A percentile compares a stretch with the other conserved stretches of the same genome.
Evolutionary conservation across 2,888 invertebrate genomes (phyloP).

Genomic region (Cerastis leucographa): DNA sequence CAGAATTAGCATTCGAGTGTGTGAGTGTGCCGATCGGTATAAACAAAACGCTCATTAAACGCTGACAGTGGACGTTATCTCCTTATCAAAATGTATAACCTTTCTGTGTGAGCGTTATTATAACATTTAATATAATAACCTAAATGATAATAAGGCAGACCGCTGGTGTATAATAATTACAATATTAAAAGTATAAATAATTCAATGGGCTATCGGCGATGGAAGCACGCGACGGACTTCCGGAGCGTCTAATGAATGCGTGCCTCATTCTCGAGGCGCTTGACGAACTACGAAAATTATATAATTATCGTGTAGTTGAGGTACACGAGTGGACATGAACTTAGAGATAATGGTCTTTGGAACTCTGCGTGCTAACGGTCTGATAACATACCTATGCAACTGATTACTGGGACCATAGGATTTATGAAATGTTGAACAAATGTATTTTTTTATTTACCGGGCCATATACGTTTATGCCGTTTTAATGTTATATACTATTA

Average conservation of each 20-base stretch:
- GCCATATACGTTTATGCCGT: too few species aligned
- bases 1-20: constrained; percentile 80
- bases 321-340: constrained; percentile 66
- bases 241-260: constrained; percentile 87
- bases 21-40: constrained; percentile 69
- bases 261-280: constrained; percentile 78
- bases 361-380: constrained; percentile 40
- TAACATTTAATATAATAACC: constrained; percentile 89
- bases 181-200: constrained; percentile 90
- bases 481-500: too few species aligned
- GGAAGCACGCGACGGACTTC: constrained; percentile 89
- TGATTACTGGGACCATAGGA: constrained; percentile 7
- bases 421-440: background rate
- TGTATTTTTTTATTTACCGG: background rate
- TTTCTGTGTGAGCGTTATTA: constrained; percentile 86
- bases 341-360: constrained; percentile 58
- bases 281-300: constrained; percentile 83
- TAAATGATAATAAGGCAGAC: constrained; percentile 88
- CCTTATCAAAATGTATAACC: constrained; percentile 86
- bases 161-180: constrained; percentile 88
- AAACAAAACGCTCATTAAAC: constrained; percentile 80
- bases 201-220: constrained; percentile 88
- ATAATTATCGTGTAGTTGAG: constrained; percentile 77
- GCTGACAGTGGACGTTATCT: constrained; percentile 84
- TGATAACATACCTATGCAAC: constrained; percentile 14